A percentile compares a stretch with the other conserved stretches of the same genome.
Evolutionary conservation across 2,888 invertebrate genomes (phyloP).

Genomic region (Drosophila fungiperda): DNA sequence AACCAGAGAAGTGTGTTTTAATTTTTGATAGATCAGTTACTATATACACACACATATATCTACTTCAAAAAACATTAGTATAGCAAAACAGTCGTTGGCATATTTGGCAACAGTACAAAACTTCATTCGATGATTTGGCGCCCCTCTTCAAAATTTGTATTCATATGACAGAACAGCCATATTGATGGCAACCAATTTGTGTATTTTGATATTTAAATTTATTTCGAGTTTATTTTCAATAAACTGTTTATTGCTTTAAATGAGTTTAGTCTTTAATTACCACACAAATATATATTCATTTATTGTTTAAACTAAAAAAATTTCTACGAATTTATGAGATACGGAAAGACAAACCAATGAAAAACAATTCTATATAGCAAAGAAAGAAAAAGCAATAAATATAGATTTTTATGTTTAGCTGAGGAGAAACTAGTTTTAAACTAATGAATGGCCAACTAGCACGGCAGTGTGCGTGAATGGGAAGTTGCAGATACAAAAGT

Average conservation of each 20-base stretch:
- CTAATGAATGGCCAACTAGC: constrained; percentile 68
- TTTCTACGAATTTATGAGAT: constrained; percentile 19
- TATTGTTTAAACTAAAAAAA: constrained; percentile 32
- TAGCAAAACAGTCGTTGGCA: background rate
- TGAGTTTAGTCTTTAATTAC: constrained; percentile 70
- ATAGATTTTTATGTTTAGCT: constrained; percentile 13
- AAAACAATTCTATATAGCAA: constrained; percentile 1
- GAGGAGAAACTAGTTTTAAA: constrained; percentile 68
- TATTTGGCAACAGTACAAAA: constrained; percentile 17
- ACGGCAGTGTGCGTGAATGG: constrained; percentile 65
- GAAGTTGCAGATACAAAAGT: constrained; percentile 55
- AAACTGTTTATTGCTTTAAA: constrained; percentile 74
- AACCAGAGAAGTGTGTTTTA: background rate
- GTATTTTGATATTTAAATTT: constrained; percentile 66
- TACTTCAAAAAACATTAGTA: background rate
- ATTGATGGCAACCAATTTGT: constrained; percentile 42
- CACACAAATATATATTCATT: constrained; percentile 47
- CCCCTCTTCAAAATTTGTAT: constrained; percentile 38
- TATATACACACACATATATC: background rate
- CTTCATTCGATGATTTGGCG: constrained; percentile 37
- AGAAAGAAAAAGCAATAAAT: constrained; percentile 26
- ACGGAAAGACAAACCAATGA: constrained; percentile 43
- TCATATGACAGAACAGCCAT: constrained; percentile 29
- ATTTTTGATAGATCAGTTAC: background rate
- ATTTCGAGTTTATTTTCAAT: constrained; percentile 59